phyloP scores from a whole-genome alignment of 2,888 invertebrate species.

The Oegoconia quadripuncta region DNA sequence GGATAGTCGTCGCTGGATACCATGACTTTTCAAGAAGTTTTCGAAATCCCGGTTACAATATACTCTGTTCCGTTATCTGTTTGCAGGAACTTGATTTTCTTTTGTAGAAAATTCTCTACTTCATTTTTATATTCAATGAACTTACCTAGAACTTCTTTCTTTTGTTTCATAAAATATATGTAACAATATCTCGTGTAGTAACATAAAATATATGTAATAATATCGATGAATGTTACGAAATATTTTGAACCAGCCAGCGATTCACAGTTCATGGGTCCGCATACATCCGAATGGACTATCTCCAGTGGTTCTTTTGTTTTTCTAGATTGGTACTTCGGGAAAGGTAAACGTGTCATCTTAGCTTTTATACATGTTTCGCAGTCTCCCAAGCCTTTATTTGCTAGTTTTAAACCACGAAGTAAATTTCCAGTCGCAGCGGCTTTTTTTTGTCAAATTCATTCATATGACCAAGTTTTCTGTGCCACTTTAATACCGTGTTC shows the following conservation, averaged over 20 bases:
- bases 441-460: too few relatives aligned
- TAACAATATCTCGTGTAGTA: slow-evolving; percentile 9
- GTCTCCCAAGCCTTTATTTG: neutral
- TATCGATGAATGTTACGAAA: slow-evolving; percentile 14
- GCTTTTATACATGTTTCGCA: slow-evolving; percentile 3
- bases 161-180: slow-evolving; percentile 13
- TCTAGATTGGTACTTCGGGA: neutral
- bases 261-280: slow-evolving; percentile 5
- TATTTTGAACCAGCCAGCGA: slow-evolving; percentile 6
- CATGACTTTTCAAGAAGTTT: neutral
- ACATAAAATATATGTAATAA: too few relatives aligned
- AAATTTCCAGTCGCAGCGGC: too few relatives aligned
- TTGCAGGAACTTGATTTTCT: slow-evolving; percentile 8
- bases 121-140: slow-evolving; percentile 12
- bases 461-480: too few relatives aligned
- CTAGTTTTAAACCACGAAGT: too few relatives aligned
- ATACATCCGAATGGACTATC: slow-evolving; percentile 15
- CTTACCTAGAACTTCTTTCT: slow-evolving; percentile 7
- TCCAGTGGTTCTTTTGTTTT: slow-evolving; percentile 3
- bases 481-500: too few relatives aligned
- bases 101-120: slow-evolving; percentile 2
- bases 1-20: neutral
- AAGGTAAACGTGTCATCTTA: neutral
- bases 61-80: slow-evolving; percentile 7
- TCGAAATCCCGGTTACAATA: neutral